These are phyloP conservation scores for Jordanella pulchra DNA, from an alignment of 2,797 vertebrate species.

Conservation along the genomic window DNA sequence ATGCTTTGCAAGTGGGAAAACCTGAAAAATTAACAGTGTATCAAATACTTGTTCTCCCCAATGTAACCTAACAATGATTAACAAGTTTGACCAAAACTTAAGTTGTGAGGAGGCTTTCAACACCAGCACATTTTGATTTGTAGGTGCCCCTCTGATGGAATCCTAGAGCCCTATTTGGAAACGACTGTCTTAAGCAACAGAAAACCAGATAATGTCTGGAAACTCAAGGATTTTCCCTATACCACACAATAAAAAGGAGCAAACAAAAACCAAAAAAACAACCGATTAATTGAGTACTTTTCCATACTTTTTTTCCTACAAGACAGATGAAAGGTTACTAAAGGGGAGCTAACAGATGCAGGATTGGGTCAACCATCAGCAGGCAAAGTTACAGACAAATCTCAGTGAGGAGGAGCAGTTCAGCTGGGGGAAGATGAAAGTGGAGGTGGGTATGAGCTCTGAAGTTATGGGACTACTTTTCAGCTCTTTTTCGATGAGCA, in stretches of 20 bases:
- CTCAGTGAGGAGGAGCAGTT: conserved; percentile 41
- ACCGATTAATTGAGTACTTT: conserved; percentile 42
- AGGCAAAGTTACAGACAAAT: conserved; percentile 26
- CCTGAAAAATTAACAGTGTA: too few relatives aligned
- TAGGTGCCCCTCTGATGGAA: neutral
- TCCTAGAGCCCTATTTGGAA: too few relatives aligned
- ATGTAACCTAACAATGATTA: too few relatives aligned
- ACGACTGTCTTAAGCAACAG: too few relatives aligned
- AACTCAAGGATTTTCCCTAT: neutral
- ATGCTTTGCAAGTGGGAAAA: too few relatives aligned
- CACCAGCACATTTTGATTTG: neutral
- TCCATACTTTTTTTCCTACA: conserved; percentile 42
- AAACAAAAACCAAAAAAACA: conserved; percentile 41
- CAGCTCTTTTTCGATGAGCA: conserved; percentile 46
- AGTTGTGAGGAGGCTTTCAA: too few relatives aligned
- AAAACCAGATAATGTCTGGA: neutral
- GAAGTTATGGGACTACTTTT: conserved; percentile 67
- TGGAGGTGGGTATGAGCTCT: conserved; percentile 43
- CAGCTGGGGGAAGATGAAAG: conserved; percentile 51
- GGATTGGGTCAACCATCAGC: conserved; percentile 53
- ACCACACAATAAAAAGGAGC: neutral
- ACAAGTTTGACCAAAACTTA: too few relatives aligned
- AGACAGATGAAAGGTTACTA: conserved; percentile 54
- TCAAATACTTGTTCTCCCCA: too few relatives aligned
- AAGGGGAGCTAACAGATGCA: conserved; percentile 58